phyloP scores from a whole-genome alignment of 2,797 vertebrate genomes.

The Sardinella longiceps region DNA sequence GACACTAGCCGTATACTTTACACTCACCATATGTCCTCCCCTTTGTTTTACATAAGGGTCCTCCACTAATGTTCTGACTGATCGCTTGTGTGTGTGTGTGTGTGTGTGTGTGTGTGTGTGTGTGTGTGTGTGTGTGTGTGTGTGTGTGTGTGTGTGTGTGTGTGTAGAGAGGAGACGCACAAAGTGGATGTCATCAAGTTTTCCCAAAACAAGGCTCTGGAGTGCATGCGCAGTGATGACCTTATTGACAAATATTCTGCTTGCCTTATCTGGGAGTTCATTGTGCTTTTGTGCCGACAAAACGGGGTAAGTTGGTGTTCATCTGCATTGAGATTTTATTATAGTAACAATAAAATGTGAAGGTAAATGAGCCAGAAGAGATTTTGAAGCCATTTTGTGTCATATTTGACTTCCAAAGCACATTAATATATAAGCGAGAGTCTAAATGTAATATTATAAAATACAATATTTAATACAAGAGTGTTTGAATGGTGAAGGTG shows the following conservation, averaged over 20 bases:
- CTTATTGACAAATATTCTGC: conserved; percentile 93
- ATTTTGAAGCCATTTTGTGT: not conserved
- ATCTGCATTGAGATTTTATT: not conserved
- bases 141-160: not conserved
- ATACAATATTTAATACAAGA: too few relatives aligned
- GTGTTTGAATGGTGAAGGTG: too few relatives aligned
- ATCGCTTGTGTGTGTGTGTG: not conserved
- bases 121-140: too few relatives aligned
- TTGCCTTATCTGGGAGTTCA: conserved; percentile 93
- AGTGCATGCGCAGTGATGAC: conserved; percentile 84
- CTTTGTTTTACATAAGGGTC: not conserved
- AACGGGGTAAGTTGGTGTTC: conserved; percentile 85
- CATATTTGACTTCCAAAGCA: not conserved
- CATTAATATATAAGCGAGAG: not conserved
- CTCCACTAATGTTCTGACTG: not conserved
- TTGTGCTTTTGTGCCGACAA: conserved; percentile 91
- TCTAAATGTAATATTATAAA: not conserved
- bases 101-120: not conserved
- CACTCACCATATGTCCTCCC: too few relatives aligned
- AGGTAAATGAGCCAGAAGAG: not conserved
- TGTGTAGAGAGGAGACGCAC: conserved; percentile 91
- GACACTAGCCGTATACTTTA: too few relatives aligned
- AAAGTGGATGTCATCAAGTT: conserved; percentile 99
- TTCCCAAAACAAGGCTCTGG: conserved; percentile 89
- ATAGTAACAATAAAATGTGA: not conserved